phyloP scores from a whole-genome alignment of 2,888 invertebrate species.

The Caenorhabditis sp. region DNA sequence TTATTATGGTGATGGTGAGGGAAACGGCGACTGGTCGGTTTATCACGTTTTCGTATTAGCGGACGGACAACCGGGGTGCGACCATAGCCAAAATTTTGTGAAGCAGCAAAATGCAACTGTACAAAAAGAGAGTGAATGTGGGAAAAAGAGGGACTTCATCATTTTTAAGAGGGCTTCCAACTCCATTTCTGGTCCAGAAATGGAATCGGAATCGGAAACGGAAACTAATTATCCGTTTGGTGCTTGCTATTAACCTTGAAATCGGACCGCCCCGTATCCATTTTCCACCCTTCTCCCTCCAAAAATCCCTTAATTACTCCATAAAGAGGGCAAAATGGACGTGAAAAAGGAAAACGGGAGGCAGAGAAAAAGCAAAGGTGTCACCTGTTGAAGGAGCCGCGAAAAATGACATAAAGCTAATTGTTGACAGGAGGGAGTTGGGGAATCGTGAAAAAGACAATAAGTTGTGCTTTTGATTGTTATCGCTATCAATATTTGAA shows the following conservation, averaged over 20 bases:
- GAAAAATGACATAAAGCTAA: slow-evolving; percentile 61
- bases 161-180: background rate
- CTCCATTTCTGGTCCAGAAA: background rate
- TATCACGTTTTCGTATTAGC: slow-evolving; percentile 49
- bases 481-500: no score
- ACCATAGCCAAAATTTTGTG: slow-evolving; percentile 19
- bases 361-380: slow-evolving; percentile 50
- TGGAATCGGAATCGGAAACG: no score
- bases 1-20: slow-evolving; percentile 31
- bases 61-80: slow-evolving; percentile 4
- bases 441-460: background rate
- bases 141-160: no score
- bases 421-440: slow-evolving; percentile 39
- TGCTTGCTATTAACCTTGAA: slow-evolving; percentile 56
- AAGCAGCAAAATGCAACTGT: slow-evolving; percentile 18
- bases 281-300: no score
- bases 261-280: slow-evolving; percentile 47
- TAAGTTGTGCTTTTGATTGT: no score
- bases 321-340: slow-evolving; percentile 54
- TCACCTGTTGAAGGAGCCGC: slow-evolving; percentile 61
- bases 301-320: slow-evolving; percentile 61
- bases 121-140: slow-evolving; percentile 16
- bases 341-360: slow-evolving; percentile 6
- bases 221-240: slow-evolving; percentile 45
- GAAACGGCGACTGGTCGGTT: slow-evolving; percentile 53